Conservation (phyloP, 2,113 vertebrate species). For the Orycteropus afer region DNA sequence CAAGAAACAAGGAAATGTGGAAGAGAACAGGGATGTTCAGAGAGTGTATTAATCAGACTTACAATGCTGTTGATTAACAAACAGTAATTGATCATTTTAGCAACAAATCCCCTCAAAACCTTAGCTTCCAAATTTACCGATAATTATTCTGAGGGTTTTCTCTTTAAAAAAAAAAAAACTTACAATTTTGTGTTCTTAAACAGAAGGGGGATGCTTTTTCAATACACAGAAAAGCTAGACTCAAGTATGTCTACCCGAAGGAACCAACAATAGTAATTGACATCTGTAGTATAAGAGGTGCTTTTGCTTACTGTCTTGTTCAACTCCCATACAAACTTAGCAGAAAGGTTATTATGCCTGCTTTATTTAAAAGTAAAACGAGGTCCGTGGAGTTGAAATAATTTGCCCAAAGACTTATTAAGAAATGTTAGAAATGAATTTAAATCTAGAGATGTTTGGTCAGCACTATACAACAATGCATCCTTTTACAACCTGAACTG, state of each 20-base stretch:
- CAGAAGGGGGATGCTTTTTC: background rate
- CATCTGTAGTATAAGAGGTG: background rate
- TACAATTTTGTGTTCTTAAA: background rate
- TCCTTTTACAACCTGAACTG: background rate
- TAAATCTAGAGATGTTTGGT: background rate
- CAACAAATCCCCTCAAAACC: rapidly evolving
- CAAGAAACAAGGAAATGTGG: background rate
- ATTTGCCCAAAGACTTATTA: background rate
- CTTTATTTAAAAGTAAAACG: background rate
- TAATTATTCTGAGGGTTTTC: background rate
- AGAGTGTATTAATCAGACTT: background rate
- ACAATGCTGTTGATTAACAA: background rate
- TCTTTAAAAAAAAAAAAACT: background rate
- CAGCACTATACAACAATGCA: background rate
- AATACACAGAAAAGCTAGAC: background rate
- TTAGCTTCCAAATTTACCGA: background rate
- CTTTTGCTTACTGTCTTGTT: background rate
- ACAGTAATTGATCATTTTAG: background rate
- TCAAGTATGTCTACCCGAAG: background rate
- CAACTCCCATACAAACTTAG: background rate
- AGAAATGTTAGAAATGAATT: background rate
- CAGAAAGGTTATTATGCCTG: background rate
- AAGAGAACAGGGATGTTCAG: background rate
- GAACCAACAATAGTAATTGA: background rate
- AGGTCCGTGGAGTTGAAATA: background rate